Evolutionary conservation across 2,888 invertebrate genomes (phyloP).

Genomic region (Brenthis ino): DNA sequence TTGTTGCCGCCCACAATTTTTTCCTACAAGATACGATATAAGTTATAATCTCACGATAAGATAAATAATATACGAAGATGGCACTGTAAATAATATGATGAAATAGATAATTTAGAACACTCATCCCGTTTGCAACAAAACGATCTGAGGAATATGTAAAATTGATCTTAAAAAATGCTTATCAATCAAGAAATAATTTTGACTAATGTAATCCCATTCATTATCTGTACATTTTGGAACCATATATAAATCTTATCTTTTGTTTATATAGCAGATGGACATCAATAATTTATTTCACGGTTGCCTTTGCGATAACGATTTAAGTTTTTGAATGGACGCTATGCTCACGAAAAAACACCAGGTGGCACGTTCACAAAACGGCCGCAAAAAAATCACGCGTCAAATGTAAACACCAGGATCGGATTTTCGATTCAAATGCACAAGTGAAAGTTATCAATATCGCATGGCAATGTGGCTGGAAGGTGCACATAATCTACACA

Average conservation of each 20-base stretch:
- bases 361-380: constrained; percentile 72
- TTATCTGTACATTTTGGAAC: constrained; percentile 1
- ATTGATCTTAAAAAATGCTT: background rate
- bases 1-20: background rate
- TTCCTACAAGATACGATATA: constrained; percentile 11
- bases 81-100: constrained; percentile 26
- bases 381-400: constrained; percentile 62
- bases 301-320: constrained; percentile 66
- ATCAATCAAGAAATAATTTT: background rate
- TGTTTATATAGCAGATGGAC: constrained; percentile 47
- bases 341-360: constrained; percentile 74
- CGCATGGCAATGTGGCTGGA: constrained; percentile 50
- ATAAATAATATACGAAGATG: constrained; percentile 23
- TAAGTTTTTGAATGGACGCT: constrained; percentile 67
- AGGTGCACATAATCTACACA: constrained; percentile 58
- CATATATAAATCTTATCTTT: constrained; percentile 17
- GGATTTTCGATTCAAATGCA: constrained; percentile 54
- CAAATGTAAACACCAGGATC: constrained; percentile 51
- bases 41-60: constrained; percentile 26
- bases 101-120: constrained; percentile 1
- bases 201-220: background rate
- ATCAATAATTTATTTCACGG: constrained; percentile 45
- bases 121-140: background rate
- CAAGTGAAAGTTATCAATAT: constrained; percentile 54
- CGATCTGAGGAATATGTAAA: background rate